These are phyloP conservation scores for Chrysolina haemoptera DNA, from an alignment of 2,888 invertebrate genomes.

Conservation along the genomic window DNA sequence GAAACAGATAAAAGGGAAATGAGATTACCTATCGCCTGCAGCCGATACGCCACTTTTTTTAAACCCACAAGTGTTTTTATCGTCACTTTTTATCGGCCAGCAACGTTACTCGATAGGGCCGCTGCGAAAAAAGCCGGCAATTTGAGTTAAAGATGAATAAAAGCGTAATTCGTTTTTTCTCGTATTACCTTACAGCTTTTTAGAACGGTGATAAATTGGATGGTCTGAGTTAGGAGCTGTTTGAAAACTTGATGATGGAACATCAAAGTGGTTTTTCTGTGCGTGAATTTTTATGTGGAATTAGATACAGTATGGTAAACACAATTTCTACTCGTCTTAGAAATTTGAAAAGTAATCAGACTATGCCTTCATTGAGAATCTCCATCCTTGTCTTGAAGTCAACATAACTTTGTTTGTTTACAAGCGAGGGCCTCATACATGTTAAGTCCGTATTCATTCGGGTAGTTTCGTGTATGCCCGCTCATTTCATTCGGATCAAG, in stretches of 20 bases:
- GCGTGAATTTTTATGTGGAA: neutral
- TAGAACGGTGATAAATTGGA: neutral
- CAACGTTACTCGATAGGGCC: constrained; percentile 36
- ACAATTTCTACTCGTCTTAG: too few relatives aligned
- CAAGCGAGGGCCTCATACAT: too few relatives aligned
- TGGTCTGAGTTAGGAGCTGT: neutral
- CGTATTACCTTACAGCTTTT: constrained; percentile 27
- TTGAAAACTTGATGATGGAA: neutral
- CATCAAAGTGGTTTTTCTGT: neutral
- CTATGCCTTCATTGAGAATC: too few relatives aligned
- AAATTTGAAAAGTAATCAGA: too few relatives aligned
- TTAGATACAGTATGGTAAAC: too few relatives aligned
- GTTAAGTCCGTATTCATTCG: too few relatives aligned
- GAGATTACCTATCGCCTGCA: constrained; percentile 33
- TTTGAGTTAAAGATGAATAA: constrained; percentile 35
- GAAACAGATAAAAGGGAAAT: constrained; percentile 40
- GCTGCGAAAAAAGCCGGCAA: constrained; percentile 38
- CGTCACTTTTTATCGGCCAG: constrained; percentile 36
- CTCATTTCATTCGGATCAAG: too few relatives aligned
- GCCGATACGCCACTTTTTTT: constrained; percentile 41
- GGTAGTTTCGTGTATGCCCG: too few relatives aligned
- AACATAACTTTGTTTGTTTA: too few relatives aligned
- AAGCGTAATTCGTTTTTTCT: constrained; percentile 39
- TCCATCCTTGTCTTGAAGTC: too few relatives aligned
- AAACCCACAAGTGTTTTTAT: constrained; percentile 44